Evolutionary conservation across 1,140 invertebrate genomes (phyloP).

Genomic region (Drosophila rhopaloa): DNA sequence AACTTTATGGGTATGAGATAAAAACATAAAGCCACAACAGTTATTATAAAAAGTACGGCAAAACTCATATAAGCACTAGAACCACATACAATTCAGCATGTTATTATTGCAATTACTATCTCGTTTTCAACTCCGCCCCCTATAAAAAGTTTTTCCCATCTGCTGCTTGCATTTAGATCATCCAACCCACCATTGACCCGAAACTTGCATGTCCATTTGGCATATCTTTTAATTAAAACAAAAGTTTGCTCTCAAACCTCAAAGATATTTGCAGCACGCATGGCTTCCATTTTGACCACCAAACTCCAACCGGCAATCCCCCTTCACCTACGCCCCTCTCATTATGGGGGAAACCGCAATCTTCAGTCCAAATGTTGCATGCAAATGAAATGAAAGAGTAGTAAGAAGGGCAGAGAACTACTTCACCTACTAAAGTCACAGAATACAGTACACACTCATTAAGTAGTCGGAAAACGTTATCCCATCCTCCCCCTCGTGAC

Average conservation of each 20-base stretch:
- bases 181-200: neutral
- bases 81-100: constrained; percentile 1
- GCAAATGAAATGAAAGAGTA: constrained; percentile 49
- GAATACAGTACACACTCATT: constrained; percentile 57
- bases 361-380: constrained; percentile 71
- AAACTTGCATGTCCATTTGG: constrained; percentile 68
- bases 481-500: constrained; percentile 33
- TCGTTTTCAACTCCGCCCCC: constrained; percentile 4
- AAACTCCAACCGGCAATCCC: constrained; percentile 8
- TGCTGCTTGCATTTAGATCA: constrained; percentile 51
- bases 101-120: constrained; percentile 20
- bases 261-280: constrained; percentile 68
- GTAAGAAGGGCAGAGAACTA: constrained; percentile 28
- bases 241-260: constrained; percentile 19
- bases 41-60: neutral
- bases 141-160: constrained; percentile 14
- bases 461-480: constrained; percentile 63
- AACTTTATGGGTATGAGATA: neutral
- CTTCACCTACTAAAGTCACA: constrained; percentile 50
- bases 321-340: constrained; percentile 15
- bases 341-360: constrained; percentile 30
- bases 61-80: neutral
- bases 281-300: constrained; percentile 32
- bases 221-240: constrained; percentile 77
- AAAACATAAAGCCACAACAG: neutral